Evolutionary conservation across 1,140 invertebrate genomes (phyloP).

Genomic region (Rhyacophila brunnea): DNA sequence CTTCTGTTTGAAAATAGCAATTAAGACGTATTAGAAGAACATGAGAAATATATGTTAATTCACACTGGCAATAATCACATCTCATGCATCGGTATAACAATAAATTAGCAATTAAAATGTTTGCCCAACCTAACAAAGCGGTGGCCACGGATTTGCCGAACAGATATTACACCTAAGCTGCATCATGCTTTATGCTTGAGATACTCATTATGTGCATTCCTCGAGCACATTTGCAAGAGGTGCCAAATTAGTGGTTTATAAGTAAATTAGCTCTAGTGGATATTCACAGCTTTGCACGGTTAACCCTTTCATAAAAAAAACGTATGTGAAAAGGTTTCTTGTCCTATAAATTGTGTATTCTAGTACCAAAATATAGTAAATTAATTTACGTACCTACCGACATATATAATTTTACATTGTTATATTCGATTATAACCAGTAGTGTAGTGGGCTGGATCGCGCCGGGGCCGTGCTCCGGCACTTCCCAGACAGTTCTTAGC

Average conservation of each 20-base stretch:
- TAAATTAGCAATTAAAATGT: slow-evolving; percentile 25
- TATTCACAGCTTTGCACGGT: not conserved
- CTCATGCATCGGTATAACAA: slow-evolving; percentile 2
- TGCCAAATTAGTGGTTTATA: slow-evolving; percentile 34
- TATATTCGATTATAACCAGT: too few species aligned
- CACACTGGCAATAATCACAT: slow-evolving; percentile 14
- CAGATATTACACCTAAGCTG: not conserved
- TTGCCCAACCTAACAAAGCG: slow-evolving; percentile 11
- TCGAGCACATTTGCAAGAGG: slow-evolving; percentile 22
- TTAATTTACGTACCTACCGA: too few species aligned
- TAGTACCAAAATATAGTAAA: too few species aligned
- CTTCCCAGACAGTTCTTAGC: too few species aligned
- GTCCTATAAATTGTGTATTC: too few species aligned
- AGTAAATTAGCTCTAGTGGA: slow-evolving; percentile 15
- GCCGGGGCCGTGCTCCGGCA: too few species aligned
- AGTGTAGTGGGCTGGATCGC: too few species aligned
- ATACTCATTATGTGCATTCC: slow-evolving; percentile 31
- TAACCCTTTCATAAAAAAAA: too few species aligned
- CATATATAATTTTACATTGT: too few species aligned
- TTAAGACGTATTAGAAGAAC: not conserved
- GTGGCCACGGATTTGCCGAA: not conserved
- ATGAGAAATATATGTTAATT: slow-evolving; percentile 9
- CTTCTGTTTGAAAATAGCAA: too few species aligned
- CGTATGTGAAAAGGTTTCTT: too few species aligned
- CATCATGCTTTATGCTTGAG: slow-evolving; percentile 10